phyloP scores from a whole-genome alignment of 37 sponge, comb jelly and placozoan genomes.

The Eunapius fragilis region DNA sequence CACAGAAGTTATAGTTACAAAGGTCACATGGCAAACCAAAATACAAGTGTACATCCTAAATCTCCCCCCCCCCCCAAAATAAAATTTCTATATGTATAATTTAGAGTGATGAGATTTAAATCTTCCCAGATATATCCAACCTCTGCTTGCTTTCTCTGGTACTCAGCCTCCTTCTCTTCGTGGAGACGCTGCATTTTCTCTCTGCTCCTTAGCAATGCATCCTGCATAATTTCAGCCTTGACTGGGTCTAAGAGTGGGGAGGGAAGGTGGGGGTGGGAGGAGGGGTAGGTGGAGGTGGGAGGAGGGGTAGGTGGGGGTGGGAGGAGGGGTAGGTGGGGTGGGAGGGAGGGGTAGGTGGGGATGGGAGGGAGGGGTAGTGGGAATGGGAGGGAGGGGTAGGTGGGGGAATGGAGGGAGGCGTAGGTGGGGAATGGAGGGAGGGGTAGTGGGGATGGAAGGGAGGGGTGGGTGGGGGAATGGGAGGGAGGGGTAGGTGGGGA shows the following conservation, averaged over 20 bases:
- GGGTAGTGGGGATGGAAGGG: too few species aligned
- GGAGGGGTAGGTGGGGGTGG: not conserved
- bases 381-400: too few species aligned
- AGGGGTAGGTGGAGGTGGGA: not conserved
- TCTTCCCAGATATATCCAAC: constrained; percentile 19
- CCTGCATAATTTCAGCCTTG: constrained; percentile 57
- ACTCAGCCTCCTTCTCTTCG: constrained; percentile 32
- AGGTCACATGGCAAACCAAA: not conserved
- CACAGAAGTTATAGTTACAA: not conserved
- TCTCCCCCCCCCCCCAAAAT: not conserved
- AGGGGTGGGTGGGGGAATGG: too few species aligned
- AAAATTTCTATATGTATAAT: too few species aligned
- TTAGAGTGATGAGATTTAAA: too few species aligned
- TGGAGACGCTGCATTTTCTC: constrained; percentile 57
- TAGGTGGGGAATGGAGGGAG: too few species aligned
- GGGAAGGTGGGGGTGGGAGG: not conserved
- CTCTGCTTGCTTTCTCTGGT: constrained; percentile 26
- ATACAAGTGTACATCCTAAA: not conserved
- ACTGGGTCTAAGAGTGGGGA: constrained; percentile 57
- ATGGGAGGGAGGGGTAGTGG: too few species aligned
- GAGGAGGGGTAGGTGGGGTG: too few species aligned
- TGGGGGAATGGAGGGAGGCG: too few species aligned
- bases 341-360: too few species aligned
- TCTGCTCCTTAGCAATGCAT: constrained; percentile 44
- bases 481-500: too few species aligned